Percentiles rank a stretch among this genome's conserved stretches.
These are phyloP conservation scores for Torymus aiolomorphi DNA, from an alignment of 2,888 invertebrate species.

Conservation along the genomic window DNA sequence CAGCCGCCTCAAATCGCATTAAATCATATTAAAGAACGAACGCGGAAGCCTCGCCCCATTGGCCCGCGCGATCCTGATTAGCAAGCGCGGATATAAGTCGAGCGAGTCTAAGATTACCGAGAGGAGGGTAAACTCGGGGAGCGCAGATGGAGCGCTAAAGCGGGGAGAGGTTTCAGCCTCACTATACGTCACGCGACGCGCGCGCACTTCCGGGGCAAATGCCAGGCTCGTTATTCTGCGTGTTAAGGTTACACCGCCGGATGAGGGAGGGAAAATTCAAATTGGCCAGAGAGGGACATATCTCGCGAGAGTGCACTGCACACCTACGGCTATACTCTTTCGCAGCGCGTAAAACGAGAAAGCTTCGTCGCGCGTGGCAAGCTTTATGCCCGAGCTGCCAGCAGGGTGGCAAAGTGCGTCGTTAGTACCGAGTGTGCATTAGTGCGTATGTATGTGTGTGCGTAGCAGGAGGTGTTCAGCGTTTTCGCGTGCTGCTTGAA, in stretches of 20 bases:
- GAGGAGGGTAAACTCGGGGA: background rate
- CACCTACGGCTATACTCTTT: background rate
- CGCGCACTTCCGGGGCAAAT: background rate
- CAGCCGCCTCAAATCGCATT: no score
- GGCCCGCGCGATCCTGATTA: no score
- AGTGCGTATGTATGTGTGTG: no score
- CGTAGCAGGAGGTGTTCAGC: no score
- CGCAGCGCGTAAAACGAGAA: background rate
- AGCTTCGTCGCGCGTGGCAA: background rate
- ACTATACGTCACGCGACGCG: no score
- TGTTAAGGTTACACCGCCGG: constrained; percentile 13
- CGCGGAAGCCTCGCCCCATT: no score
- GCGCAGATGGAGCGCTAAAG: background rate
- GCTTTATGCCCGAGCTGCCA: background rate
- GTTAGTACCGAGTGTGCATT: no score
- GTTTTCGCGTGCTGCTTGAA: no score
- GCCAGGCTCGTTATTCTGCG: constrained; percentile 24
- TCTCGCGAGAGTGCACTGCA: background rate
- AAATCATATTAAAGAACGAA: no score
- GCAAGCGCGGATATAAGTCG: no score
- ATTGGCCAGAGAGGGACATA: constrained; percentile 7
- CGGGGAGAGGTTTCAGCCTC: background rate
- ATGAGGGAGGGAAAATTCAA: constrained; percentile 14
- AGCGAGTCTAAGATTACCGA: no score
- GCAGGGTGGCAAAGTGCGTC: no score